Base-by-base conservation (phyloP, 2,113 vertebrate genomes). In the Chaetodon trifascialis region DNA sequence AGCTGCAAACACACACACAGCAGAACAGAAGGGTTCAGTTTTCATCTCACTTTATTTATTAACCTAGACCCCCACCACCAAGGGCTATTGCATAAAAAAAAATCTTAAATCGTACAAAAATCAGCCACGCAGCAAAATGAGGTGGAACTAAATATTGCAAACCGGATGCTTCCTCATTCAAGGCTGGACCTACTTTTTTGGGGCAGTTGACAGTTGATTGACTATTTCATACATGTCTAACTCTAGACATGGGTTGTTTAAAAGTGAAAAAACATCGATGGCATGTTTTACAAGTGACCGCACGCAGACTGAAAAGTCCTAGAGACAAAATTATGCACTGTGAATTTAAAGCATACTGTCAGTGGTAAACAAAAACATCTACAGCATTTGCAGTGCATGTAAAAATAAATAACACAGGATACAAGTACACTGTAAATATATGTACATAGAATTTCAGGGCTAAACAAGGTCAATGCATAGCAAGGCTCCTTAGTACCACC, bases 341-440 rank as follows among this genome's bases (percentile, higher is more conserved):
- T 73, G 30, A 64, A 51, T 58, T 73, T 55, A 85, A 88, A 76
- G 54, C 68, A 79, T 55, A 83, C 59, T 19, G 80, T 55, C 16
- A 79, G 36, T 49, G 80, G 85, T 77, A 65, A 88, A 84, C 15
- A 38, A 55, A 71, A 47, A 75, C 38, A 63, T 52, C 30, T 64
- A 81, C 83, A 80, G 80, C 60, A 71, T 76, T 69, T 68, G 73
- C 72, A 87, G 72, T 66, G 69, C 78, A 86, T 80, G 34, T 44
- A 63, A 82, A 85, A 82, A 79, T 88, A 92, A 91, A 92, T 91
- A 92, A 93, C 73, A 90, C 75, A 82, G 82, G 77, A 83, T 68
- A 86, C 42, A 75, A 17, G 55, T 40, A 66, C 38, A 72, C 30
- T 71, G 73, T 80, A 70, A 76, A 76, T 77, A 60, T 79, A 84